Evolutionary conservation across 2,113 vertebrate species (phyloP), one percentile per base, ranked within the genome.

Genomic region (Zosterops pallidus): DNA sequence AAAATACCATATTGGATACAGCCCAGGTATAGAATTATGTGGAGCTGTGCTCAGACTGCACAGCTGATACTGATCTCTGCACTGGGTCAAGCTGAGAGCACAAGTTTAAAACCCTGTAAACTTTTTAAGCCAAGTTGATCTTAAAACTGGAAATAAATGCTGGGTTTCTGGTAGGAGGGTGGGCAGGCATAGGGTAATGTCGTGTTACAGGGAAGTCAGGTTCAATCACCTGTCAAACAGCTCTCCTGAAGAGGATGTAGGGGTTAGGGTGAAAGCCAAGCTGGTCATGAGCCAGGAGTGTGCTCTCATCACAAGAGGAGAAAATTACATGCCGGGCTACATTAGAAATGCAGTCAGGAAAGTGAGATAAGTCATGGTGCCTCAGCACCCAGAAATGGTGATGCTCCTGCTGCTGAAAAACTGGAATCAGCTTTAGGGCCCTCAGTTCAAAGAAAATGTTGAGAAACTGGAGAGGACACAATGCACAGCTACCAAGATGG

Each of bases 21-120:
- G 53, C n/a, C 60, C 33, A 22, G 68, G 9, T 6, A 3, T 0
- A 2, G 56, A 52, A 29, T 19, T 12, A 0, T 2, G 11, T n/a
- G 41, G 53, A 65, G n/a, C 47, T 63, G 57, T 17, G 39, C 8
- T 8, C 29, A 79, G 24, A 17, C 46, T 31, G 37, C 5, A 2
- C 44, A 56, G 69, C 35, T 47, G 16, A 12, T 18, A 3, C 44
- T 47, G 69, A 41, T 63, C 46, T 76, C 57, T 87, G 29, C 49
- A 6, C 16, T 9, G 49, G 41, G 31, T 22, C 63, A 56, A 42
- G 25, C 39, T 69, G 56, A 28, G 23, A 65, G 12, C 44, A 50
- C 29, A 49, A 9, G 5, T 49, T 25, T 46, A 90, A 90, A 90
- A 41, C 20, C 13, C 25, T 3, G 2, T 68, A 37, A 35, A 67